Evolutionary conservation across 2,888 invertebrate species (phyloP).

Genomic region (Pachymerium ferrugineum): DNA sequence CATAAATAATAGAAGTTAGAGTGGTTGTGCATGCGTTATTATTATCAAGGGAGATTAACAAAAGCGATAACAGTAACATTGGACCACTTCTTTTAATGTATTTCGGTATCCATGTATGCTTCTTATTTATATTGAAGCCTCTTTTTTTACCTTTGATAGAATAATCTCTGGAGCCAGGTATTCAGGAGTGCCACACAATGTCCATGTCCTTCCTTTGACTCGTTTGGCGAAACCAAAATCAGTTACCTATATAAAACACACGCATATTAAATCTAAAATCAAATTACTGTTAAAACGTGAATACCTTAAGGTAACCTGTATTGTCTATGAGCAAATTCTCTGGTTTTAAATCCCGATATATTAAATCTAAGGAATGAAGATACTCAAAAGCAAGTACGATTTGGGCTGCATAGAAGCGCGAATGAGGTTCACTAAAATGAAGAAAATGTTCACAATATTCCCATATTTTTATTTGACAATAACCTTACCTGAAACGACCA

Average conservation of each 20-base stretch:
- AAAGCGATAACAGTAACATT: too few species aligned
- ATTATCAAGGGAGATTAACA: too few species aligned
- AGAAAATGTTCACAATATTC: background rate
- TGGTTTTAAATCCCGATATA: slow-evolving; percentile 97
- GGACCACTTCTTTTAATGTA: too few species aligned
- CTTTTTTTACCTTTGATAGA: slow-evolving; percentile 55
- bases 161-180: slow-evolving; percentile 60
- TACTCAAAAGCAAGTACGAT: slow-evolving; percentile 99
- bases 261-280: too few species aligned
- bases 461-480: too few species aligned
- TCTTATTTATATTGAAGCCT: too few species aligned
- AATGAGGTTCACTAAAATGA: slow-evolving; percentile 86
- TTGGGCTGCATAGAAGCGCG: slow-evolving; percentile 98
- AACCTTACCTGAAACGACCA: slow-evolving; percentile 79
- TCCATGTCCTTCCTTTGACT: slow-evolving; percentile 99
- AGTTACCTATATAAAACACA: slow-evolving; percentile 67
- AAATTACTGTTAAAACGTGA: too few species aligned
- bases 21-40: too few species aligned
- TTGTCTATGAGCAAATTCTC: slow-evolving; percentile 96
- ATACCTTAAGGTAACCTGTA: slow-evolving; percentile 89
- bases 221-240: slow-evolving; percentile 99
- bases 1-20: too few species aligned
- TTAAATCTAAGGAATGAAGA: slow-evolving; percentile 96
- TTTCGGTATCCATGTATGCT: too few species aligned
- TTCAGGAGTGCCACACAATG: slow-evolving; percentile 97